Percentiles rank a stretch among this genome's conserved stretches.
These are phyloP conservation scores for Pachliopta kotzebuea DNA, from an alignment of 2,888 invertebrate species.

Conservation along the genomic window DNA sequence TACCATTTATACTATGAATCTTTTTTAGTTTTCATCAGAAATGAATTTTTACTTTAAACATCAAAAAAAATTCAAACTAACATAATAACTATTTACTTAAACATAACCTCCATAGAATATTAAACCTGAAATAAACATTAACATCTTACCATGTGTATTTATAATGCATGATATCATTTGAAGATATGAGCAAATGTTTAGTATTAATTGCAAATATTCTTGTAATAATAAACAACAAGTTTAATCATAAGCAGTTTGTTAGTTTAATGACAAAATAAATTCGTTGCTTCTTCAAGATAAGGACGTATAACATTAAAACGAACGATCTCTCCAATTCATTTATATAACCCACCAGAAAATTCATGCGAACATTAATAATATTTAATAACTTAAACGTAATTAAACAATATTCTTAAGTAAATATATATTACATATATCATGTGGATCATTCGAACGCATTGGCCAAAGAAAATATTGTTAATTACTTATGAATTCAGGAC, in stretches of 20 bases:
- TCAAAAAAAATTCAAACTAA: too few relatives aligned
- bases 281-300: constrained; percentile 21
- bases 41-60: too few relatives aligned
- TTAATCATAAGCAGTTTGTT: constrained; percentile 24
- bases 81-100: too few relatives aligned
- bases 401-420: too few relatives aligned
- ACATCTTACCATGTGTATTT: neutral
- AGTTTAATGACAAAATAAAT: constrained; percentile 24
- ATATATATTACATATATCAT: too few relatives aligned
- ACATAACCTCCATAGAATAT: too few relatives aligned
- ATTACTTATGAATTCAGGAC: too few relatives aligned
- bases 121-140: neutral
- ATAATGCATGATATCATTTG: constrained; percentile 6
- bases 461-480: too few relatives aligned
- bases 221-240: constrained; percentile 19
- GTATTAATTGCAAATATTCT: constrained; percentile 17
- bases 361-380: neutral
- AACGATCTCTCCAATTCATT: constrained; percentile 13
- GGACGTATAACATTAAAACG: constrained; percentile 15
- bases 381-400: too few relatives aligned
- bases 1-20: too few relatives aligned
- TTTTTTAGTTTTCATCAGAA: too few relatives aligned
- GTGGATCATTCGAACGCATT: too few relatives aligned
- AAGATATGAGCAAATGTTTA: constrained; percentile 17
- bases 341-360: constrained; percentile 2